phyloP scores from a whole-genome alignment of 1,140 invertebrate species.

The Globodera ellingtonae region DNA sequence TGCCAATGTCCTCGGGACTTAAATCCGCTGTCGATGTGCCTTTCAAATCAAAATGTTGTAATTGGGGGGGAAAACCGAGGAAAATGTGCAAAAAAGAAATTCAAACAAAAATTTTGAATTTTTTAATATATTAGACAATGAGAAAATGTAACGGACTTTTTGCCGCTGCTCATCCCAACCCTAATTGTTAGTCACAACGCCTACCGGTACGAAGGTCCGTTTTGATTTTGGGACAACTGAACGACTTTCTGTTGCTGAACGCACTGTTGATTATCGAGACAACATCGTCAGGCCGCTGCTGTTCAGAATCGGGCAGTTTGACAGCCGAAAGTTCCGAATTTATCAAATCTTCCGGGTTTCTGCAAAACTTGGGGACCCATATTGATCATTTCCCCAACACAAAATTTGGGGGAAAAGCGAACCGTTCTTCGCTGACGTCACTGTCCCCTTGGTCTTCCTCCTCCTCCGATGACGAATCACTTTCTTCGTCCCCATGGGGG shows the following conservation, averaged over 20 bases:
- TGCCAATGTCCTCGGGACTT: slow-evolving; percentile 53
- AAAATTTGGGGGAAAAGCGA: no score
- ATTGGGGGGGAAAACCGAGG: slow-evolving; percentile 44
- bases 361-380: not conserved
- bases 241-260: slow-evolving; percentile 47
- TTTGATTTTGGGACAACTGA: slow-evolving; percentile 27
- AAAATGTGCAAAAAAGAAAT: not conserved
- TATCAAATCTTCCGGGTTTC: slow-evolving; percentile 48
- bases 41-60: slow-evolving; percentile 40
- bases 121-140: not conserved
- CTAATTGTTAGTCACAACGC: no score
- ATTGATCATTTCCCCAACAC: not conserved
- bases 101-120: not conserved
- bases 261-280: slow-evolving; percentile 50
- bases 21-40: slow-evolving; percentile 49
- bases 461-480: slow-evolving; percentile 22
- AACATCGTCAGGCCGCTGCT: slow-evolving; percentile 43
- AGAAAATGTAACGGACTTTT: no score
- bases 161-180: no score
- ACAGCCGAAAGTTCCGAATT: slow-evolving; percentile 47
- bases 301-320: slow-evolving; percentile 44
- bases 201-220: not conserved
- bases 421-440: slow-evolving; percentile 50
- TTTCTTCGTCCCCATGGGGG: not conserved
- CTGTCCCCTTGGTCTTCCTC: slow-evolving; percentile 46